Base-by-base conservation (phyloP, 2,888 invertebrate genomes). In the Sinelater perroti region DNA sequence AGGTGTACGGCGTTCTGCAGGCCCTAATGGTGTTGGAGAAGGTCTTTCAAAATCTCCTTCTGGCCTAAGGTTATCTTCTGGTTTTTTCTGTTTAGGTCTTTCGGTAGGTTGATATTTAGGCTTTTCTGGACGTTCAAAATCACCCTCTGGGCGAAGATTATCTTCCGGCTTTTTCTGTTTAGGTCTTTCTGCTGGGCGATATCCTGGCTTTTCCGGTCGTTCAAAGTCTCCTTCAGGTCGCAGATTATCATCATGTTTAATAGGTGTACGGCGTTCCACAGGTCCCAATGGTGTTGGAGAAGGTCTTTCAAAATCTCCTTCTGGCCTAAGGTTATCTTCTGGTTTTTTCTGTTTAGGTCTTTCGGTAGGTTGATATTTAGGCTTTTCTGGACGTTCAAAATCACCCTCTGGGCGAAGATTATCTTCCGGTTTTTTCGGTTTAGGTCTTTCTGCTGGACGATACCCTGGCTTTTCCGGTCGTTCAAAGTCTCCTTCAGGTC, bases 361-460 rank as follows among this genome's bases (percentile, higher is more conserved):
- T 54, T 76, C 74, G 14, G 65, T 70, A 14, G 72, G 70, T 0
- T 61, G 65, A 65, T 69, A 77, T 38, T 71, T 67, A 1, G 75
- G 72, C 42, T 71, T 72, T 31, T 80, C 78, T 8, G 80, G 58
- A 56, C 75, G 67, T 57, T 78, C 71, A 62, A 85, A 83, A 0
- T 83, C 82, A 0, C 86, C 85, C 67, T 84, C 85, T 0, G 82
- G 81, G 31, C 72, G 72, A 0, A 86, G 67, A 67, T 87, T 87
- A 62, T 87, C 87, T 10, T 77, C 70, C 0, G 80, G 83, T 47
- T 71, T 78, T 36, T 75, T 75, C 0, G 76, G 79, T 1, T 70
- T 67, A 16, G 79, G 77, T 7, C 82, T 72, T 45, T 79, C 75
- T 47, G 75, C 76, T 24, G 80, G 76, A 11, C 64, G 70, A 72